Percentiles rank a stretch among this genome's conserved stretches.
Evolutionary conservation across 2,113 vertebrate species (phyloP).

Genomic region (Microtus pennsylvanicus): DNA sequence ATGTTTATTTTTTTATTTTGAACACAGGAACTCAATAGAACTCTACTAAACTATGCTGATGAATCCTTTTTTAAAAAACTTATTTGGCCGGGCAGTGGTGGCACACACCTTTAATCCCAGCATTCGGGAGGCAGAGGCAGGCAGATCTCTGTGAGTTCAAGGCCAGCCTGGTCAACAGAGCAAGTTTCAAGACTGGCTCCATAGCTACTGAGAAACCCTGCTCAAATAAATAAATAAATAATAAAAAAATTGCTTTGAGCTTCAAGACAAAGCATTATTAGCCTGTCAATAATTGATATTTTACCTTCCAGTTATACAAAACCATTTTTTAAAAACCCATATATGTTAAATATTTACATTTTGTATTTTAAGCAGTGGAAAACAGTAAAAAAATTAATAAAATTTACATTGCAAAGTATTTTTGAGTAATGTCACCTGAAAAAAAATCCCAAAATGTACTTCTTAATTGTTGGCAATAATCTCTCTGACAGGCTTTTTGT

Average conservation of each 20-base stretch:
- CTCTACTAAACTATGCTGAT: constrained; percentile 4
- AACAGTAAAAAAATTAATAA: constrained; percentile 2
- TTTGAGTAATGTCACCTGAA: too few species aligned
- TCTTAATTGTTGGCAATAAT: constrained; percentile 10
- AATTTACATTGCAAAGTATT: constrained; percentile 22
- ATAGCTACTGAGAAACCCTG: too few species aligned
- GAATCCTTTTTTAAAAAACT: constrained; percentile 28
- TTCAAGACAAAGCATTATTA: constrained; percentile 15
- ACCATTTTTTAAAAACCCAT: background rate
- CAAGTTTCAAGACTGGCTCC: too few species aligned
- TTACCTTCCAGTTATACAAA: background rate
- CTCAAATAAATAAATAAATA: too few species aligned
- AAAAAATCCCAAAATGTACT: background rate
- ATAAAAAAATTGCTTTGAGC: background rate
- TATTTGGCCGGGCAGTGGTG: background rate
- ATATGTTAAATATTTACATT: constrained; percentile 23
- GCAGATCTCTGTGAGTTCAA: too few species aligned
- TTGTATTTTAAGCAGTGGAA: constrained; percentile 11
- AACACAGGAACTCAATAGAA: background rate
- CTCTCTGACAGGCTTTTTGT: background rate
- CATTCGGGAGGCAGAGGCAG: too few species aligned
- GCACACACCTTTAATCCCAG: too few species aligned
- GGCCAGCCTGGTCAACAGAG: too few species aligned
- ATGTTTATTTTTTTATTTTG: background rate
- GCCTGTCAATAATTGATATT: background rate